Percentiles rank a stretch among this genome's conserved stretches.
phyloP scores from a whole-genome alignment of 2,888 invertebrate genomes.

The Fragum sueziense region DNA sequence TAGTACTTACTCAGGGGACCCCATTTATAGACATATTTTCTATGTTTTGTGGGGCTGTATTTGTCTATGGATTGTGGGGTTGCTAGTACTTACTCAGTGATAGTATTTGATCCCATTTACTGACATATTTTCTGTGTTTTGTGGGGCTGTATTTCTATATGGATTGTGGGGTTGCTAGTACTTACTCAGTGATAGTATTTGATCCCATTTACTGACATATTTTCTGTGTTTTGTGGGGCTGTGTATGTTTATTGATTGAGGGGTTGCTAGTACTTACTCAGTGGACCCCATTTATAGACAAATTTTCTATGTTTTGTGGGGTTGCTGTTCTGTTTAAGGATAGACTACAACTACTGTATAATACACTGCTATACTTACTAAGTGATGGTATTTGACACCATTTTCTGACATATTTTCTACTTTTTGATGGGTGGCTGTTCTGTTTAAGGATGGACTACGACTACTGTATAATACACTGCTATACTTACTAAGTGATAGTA shows the following conservation, averaged over 20 bases:
- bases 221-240: conserved; percentile 84
- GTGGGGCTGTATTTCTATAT: too few relatives aligned
- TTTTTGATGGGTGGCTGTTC: conserved; percentile 88
- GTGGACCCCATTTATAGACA: conserved; percentile 73
- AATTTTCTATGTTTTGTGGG: conserved; percentile 84
- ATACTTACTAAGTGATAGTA: conserved; percentile 81
- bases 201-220: conserved; percentile 56
- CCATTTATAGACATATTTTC: too few relatives aligned
- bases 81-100: too few relatives aligned
- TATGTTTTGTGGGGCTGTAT: too few relatives aligned
- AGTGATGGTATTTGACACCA: conserved; percentile 82
- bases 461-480: conserved; percentile 38
- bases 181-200: neutral
- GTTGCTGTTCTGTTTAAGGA: conserved; percentile 92
- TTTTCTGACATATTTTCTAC: conserved; percentile 74
- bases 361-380: conserved; percentile 70
- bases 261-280: too few relatives aligned
- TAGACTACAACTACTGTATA: conserved; percentile 88
- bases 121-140: too few relatives aligned
- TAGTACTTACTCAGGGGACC: too few relatives aligned
- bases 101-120: too few relatives aligned
- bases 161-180: conserved; percentile 87
- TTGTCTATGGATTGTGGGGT: too few relatives aligned
- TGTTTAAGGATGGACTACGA: conserved; percentile 94
- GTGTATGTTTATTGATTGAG: too few relatives aligned